Conservation (phyloP, 1,140 invertebrate genomes). For the Drosophila cardini region DNA sequence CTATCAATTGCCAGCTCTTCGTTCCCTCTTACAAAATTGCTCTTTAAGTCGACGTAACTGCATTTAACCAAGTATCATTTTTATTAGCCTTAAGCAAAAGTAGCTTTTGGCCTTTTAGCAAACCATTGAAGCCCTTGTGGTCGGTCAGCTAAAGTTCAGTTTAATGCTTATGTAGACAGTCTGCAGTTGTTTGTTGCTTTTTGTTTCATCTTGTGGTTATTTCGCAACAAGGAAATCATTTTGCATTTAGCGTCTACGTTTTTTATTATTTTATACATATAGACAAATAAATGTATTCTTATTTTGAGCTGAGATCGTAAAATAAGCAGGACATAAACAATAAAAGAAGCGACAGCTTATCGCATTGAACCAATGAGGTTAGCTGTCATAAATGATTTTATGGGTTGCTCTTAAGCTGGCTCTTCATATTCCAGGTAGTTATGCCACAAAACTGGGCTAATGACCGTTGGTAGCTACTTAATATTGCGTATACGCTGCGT, state of each 20-base stretch:
- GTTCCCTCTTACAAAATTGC: neutral
- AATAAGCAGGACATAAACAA: conserved; percentile 31
- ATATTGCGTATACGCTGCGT: conserved; percentile 37
- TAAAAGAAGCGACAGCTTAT: conserved; percentile 34
- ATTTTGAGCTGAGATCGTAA: conserved; percentile 39
- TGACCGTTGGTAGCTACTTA: conserved; percentile 23
- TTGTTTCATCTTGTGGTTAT: neutral
- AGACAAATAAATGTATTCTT: neutral
- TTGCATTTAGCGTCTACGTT: conserved; percentile 41
- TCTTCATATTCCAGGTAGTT: conserved; percentile 33
- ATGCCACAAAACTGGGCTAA: conserved; percentile 31
- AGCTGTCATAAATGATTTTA: conserved; percentile 38
- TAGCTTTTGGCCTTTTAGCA: conserved; percentile 31
- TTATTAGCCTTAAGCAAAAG: conserved; percentile 28
- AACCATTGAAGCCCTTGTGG: conserved; percentile 34
- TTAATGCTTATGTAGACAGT: conserved; percentile 16
- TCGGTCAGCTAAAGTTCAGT: conserved; percentile 27
- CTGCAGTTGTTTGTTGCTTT: conserved; percentile 7
- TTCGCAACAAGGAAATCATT: conserved; percentile 39
- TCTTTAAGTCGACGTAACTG: conserved; percentile 1
- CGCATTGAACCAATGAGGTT: conserved; percentile 32
- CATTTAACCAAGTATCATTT: conserved; percentile 14
- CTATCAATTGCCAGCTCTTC: neutral
- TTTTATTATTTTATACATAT: conserved; percentile 6
- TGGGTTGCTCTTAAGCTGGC: conserved; percentile 16